These are phyloP conservation scores for Pyrgus malvae DNA, from an alignment of 2,888 invertebrate genomes.

Conservation along the genomic window DNA sequence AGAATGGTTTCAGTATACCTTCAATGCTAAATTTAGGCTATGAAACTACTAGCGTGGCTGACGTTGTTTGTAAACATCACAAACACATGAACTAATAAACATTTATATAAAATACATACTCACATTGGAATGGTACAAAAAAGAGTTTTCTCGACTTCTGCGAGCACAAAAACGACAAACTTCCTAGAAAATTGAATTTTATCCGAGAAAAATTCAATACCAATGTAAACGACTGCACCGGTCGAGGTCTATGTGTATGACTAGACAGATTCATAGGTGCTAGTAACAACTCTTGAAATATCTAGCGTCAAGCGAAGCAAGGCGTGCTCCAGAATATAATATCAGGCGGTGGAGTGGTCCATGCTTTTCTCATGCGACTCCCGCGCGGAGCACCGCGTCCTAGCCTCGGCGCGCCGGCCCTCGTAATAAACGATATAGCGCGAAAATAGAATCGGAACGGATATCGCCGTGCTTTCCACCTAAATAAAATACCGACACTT, in stretches of 20 bases:
- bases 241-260: constrained; percentile 69
- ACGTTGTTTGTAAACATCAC: not conserved
- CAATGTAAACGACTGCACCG: constrained; percentile 72
- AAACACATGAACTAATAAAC: not conserved
- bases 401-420: constrained; percentile 47
- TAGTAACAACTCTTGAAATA: constrained; percentile 79
- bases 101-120: not conserved
- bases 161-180: constrained; percentile 1
- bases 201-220: constrained; percentile 29
- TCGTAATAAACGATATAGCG: constrained; percentile 73
- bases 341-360: constrained; percentile 74
- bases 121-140: not conserved
- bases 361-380: constrained; percentile 58
- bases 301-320: constrained; percentile 77
- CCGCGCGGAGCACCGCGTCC: constrained; percentile 50
- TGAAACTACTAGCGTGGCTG: not conserved
- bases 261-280: constrained; percentile 77
- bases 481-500: constrained; percentile 73
- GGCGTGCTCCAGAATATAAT: constrained; percentile 82
- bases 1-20: no score
- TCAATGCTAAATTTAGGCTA: not conserved
- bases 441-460: constrained; percentile 74
- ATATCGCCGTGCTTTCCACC: constrained; percentile 62
- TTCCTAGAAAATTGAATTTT: not conserved
- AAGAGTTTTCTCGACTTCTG: not conserved